Percentiles rank a stretch among this genome's conserved stretches.
phyloP scores from a whole-genome alignment of 2,797 vertebrate species.

The Pantherophis vulpinus region DNA sequence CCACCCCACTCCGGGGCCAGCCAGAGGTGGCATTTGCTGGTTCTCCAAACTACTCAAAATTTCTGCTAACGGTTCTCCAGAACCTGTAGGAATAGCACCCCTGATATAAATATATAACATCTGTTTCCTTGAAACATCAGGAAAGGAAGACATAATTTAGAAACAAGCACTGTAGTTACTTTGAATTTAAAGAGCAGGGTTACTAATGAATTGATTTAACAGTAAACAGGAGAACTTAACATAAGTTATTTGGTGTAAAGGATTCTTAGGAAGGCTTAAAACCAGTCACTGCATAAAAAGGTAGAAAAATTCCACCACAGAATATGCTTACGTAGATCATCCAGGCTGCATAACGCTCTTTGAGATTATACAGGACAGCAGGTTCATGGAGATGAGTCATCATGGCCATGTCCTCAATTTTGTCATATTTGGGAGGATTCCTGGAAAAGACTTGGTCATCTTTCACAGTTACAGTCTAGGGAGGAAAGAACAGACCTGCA shows the following conservation, averaged over 20 bases:
- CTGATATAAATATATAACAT: not conserved
- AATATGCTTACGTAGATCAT: conserved; percentile 85
- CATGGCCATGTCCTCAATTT: conserved; percentile 95
- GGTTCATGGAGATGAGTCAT: conserved; percentile 91
- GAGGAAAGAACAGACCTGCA: not conserved
- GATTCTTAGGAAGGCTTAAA: not conserved
- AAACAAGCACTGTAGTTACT: not conserved
- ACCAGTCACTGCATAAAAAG: not conserved
- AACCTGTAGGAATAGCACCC: no score
- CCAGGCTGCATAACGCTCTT: conserved; percentile 90
- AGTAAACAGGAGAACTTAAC: not conserved
- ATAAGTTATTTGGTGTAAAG: not conserved
- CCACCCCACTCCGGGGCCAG: no score
- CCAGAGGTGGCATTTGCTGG: no score
- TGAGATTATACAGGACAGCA: conserved; percentile 88
- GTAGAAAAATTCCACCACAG: not conserved
- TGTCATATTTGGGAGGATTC: conserved; percentile 88
- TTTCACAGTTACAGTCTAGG: conserved; percentile 72
- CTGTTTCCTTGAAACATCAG: not conserved
- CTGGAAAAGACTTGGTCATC: conserved; percentile 75
- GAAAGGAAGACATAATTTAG: not conserved
- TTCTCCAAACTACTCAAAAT: no score
- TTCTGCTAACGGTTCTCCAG: no score
- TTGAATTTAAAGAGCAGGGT: not conserved
- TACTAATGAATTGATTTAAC: not conserved